phyloP scores from a whole-genome alignment of 2,113 vertebrate genomes.

The Misgurnus mizolepis region DNA sequence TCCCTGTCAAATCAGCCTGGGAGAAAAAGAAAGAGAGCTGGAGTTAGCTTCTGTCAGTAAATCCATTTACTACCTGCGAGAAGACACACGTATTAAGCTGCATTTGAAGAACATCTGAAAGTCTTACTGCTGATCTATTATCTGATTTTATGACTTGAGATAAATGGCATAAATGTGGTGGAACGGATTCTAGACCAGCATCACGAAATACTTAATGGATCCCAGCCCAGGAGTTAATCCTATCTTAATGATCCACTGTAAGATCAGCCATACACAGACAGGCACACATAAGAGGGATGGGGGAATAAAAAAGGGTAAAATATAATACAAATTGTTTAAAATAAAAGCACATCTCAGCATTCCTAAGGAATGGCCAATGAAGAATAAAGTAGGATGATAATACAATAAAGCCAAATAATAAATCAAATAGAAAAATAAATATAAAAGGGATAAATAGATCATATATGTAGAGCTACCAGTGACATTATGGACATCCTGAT shows the following conservation, averaged over 20 bases:
- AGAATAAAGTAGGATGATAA: not conserved
- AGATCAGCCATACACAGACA: constrained; percentile 34
- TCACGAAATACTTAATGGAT: constrained; percentile 36
- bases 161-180: constrained; percentile 26
- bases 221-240: constrained; percentile 59
- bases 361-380: not conserved
- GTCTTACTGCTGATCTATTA: constrained; percentile 33
- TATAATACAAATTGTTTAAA: not conserved
- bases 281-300: constrained; percentile 14
- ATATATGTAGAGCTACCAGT: not conserved
- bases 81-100: constrained; percentile 24
- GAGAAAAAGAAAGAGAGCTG: constrained; percentile 29
- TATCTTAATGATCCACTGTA: constrained; percentile 56
- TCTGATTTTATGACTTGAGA: constrained; percentile 30
- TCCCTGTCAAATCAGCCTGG: constrained; percentile 95
- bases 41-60: not conserved
- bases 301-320: not conserved
- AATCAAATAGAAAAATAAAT: not conserved
- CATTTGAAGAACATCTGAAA: not conserved
- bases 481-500: not conserved
- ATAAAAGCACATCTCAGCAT: not conserved
- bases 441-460: not conserved
- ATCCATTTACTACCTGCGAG: constrained; percentile 52
- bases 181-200: constrained; percentile 11
- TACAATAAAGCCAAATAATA: not conserved